These are phyloP conservation scores for Cyanocitta stelleri DNA, from an alignment of 2,113 vertebrate genomes.

Conservation along the genomic window DNA sequence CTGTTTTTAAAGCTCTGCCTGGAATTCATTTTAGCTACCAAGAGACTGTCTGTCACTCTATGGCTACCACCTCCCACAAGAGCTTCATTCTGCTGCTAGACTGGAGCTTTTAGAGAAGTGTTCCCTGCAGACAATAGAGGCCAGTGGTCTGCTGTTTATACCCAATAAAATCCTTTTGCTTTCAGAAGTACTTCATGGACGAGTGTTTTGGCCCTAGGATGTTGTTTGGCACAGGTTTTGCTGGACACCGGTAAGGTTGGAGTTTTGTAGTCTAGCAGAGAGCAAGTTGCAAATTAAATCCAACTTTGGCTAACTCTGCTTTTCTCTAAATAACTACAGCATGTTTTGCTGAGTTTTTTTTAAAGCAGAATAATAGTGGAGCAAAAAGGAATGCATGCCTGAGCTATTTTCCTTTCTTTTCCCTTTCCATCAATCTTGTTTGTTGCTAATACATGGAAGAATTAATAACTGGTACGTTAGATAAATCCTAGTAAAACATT, in stretches of 20 bases:
- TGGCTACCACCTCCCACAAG: slow-evolving; percentile 49
- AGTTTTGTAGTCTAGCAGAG: background rate
- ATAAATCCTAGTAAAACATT: background rate
- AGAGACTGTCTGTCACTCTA: slow-evolving; percentile 33
- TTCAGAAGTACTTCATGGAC: background rate
- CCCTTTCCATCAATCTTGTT: background rate
- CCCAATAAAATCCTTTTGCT: background rate
- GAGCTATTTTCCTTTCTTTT: background rate
- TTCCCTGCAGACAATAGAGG: slow-evolving; percentile 21
- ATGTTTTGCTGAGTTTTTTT: background rate
- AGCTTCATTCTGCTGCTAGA: slow-evolving; percentile 14
- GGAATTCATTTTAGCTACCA: slow-evolving; percentile 48
- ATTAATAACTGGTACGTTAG: background rate
- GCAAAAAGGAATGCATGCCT: background rate
- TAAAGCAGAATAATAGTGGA: background rate
- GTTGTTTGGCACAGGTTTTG: background rate
- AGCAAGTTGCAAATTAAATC: background rate
- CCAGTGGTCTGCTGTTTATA: slow-evolving; percentile 1
- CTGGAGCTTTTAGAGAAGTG: background rate
- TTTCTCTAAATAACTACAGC: background rate
- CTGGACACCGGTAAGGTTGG: background rate
- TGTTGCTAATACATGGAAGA: background rate
- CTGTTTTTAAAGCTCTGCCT: slow-evolving; percentile 31
- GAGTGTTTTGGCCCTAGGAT: background rate
- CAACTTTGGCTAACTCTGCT: background rate